Evolutionary conservation across 53 echinoderm and acorn worm genomes (phyloP), one percentile per base, ranked within the genome.

Genomic region (Echinometra lucunter): DNA sequence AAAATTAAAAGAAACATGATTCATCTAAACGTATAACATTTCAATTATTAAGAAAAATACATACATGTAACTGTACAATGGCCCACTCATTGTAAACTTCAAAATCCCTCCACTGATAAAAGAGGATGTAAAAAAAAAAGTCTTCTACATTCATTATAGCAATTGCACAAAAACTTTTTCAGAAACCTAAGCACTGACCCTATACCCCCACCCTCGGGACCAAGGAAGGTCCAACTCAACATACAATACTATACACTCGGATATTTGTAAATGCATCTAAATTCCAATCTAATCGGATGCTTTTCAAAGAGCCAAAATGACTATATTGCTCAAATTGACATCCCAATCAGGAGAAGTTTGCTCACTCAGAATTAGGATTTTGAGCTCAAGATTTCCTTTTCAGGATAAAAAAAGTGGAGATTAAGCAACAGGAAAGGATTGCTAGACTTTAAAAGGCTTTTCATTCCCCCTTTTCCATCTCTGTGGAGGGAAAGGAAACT

Each of bases 1-100:
- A 81, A 95, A 91, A 25, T 40, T 27, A 66, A 91, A 6, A n/a
- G 32, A 91, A 45, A 47, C 4, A 45, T n/a, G 15, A 21, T 85
- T 45, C 4, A 85, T 58, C 21, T n/a, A n/a, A n/a, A n/a, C n/a
- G n/a, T n/a, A n/a, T n/a, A n/a, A n/a, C n/a, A n/a, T n/a, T n/a
- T n/a, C n/a, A n/a, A n/a, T n/a, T n/a, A n/a, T n/a, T n/a, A n/a
- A n/a, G n/a, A n/a, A n/a, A n/a, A n/a, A n/a, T n/a, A n/a, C n/a
- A n/a, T n/a, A n/a, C n/a, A n/a, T n/a, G n/a, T n/a, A n/a, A n/a
- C n/a, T n/a, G n/a, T n/a, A n/a, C n/a, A n/a, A n/a, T n/a, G n/a
- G 49, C 49, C 49, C 9, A 47, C 4, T 47, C 4, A 47, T 53
- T 53, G 53, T 13, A 11, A 53, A n/a, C n/a, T n/a, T 53, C 53